phyloP scores from a whole-genome alignment of 1,140 invertebrate genomes.

The Nixonia krombeini region DNA sequence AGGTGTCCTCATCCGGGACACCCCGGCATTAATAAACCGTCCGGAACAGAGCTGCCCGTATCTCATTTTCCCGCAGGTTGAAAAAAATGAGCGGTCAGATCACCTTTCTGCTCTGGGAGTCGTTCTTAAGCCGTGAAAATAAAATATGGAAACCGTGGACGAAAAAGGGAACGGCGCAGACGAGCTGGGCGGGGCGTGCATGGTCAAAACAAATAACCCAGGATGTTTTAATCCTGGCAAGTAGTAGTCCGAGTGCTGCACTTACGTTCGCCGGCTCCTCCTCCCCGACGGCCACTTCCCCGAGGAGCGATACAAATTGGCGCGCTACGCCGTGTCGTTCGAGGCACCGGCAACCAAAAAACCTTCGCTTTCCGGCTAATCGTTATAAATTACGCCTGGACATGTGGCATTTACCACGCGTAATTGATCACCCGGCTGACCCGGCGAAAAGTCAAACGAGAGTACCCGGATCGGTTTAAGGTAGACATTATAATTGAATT shows the following conservation, averaged over 20 bases:
- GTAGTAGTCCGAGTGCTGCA: conserved; percentile 31
- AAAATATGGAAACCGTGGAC: conserved; percentile 9
- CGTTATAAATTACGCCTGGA: conserved; percentile 56
- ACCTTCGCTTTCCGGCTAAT: conserved; percentile 29
- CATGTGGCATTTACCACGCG: conserved; percentile 54
- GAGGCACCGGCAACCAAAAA: conserved; percentile 2
- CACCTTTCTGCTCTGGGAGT: neutral
- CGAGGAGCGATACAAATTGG: conserved; percentile 14
- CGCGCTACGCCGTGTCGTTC: conserved; percentile 17
- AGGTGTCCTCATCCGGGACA: too few relatives aligned
- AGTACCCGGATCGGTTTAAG: conserved; percentile 9
- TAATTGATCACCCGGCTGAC: conserved; percentile 57
- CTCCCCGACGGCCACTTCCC: conserved; percentile 1
- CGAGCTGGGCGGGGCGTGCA: conserved; percentile 54
- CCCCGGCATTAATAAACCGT: too few relatives aligned
- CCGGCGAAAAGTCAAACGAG: conserved; percentile 9
- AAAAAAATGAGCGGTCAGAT: too few relatives aligned
- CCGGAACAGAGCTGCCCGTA: too few relatives aligned
- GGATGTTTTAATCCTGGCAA: conserved; percentile 59
- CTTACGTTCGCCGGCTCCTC: conserved; percentile 21
- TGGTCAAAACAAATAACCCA: conserved; percentile 64
- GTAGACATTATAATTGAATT: conserved; percentile 66
- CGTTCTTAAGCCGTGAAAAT: conserved; percentile 3
- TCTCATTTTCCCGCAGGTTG: too few relatives aligned
- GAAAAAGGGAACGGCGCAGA: conserved; percentile 18